A percentile compares a stretch with the other conserved stretches of the same genome.
These are phyloP conservation scores for rat (Rattus norvegicus) DNA, from an alignment of 2,113 vertebrate genomes.

Conservation along the genomic window GRCr8 NC_086022.1:82232001-82232500, in stretches of 20 bases:
- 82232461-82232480: conserved; percentile 88
- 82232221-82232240: conserved; percentile 73
- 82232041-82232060: conserved; percentile 61
- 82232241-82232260: conserved; percentile 79
- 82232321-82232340: conserved; percentile 81
- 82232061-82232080: conserved; percentile 73
- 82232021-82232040: conserved; percentile 68
- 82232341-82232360: conserved; percentile 87
- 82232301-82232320: conserved; percentile 76
- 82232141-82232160: conserved; percentile 11
- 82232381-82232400: conserved; percentile 89
- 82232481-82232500: conserved; percentile 83
- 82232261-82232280: conserved; percentile 81
- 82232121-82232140: background rate
- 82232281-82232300: conserved; percentile 77
- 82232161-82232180: conserved; percentile 64
- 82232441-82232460: conserved; percentile 80
- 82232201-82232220: conserved; percentile 69
- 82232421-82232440: conserved; percentile 83
- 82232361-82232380: conserved; percentile 83
- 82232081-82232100: conserved; percentile 80
- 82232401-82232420: conserved; percentile 86
- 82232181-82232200: conserved; percentile 72
- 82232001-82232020: conserved; percentile 72
- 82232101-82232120: conserved; percentile 71